Conservation (phyloP, 1,140 invertebrate genomes). For the Pectinophora gossypiella region DNA sequence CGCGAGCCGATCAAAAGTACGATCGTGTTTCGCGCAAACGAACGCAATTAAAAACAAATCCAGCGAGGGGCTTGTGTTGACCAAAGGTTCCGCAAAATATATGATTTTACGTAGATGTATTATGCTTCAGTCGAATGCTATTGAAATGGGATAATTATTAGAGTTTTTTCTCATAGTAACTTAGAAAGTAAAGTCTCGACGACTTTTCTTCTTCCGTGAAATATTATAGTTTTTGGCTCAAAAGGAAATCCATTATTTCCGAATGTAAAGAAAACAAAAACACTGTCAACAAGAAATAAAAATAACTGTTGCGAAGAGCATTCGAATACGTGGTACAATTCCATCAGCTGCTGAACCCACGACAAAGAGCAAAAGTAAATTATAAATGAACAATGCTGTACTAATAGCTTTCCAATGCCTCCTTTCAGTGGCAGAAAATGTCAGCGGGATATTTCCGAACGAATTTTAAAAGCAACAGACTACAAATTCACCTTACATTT, state of each 20-base stretch:
- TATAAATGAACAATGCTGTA: conserved; percentile 14
- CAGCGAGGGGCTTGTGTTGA: conserved; percentile 14
- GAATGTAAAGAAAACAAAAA: neutral
- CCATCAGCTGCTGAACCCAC: conserved; percentile 15
- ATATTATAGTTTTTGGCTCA: too few relatives aligned
- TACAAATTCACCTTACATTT: too few relatives aligned
- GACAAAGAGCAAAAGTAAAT: conserved; percentile 11
- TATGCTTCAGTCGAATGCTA: too few relatives aligned
- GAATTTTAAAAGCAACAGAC: neutral
- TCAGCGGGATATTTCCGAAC: neutral
- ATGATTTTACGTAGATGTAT: neutral
- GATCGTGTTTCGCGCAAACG: conserved; percentile 42
- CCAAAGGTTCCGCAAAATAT: neutral
- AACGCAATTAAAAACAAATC: conserved; percentile 46
- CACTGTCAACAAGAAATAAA: too few relatives aligned
- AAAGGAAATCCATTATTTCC: neutral
- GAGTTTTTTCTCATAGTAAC: too few relatives aligned
- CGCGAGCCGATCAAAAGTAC: conserved; percentile 11
- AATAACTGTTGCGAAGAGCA: neutral
- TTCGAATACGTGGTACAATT: neutral
- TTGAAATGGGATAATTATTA: too few relatives aligned
- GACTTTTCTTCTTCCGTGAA: too few relatives aligned
- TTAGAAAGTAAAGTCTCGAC: too few relatives aligned
- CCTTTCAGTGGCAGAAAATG: conserved; percentile 8
- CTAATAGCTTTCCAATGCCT: conserved; percentile 19